Percentiles rank a stretch among this genome's conserved stretches.
Evolutionary conservation across 2,888 invertebrate genomes (phyloP).

Genomic region (Himalopsyche anomala): DNA sequence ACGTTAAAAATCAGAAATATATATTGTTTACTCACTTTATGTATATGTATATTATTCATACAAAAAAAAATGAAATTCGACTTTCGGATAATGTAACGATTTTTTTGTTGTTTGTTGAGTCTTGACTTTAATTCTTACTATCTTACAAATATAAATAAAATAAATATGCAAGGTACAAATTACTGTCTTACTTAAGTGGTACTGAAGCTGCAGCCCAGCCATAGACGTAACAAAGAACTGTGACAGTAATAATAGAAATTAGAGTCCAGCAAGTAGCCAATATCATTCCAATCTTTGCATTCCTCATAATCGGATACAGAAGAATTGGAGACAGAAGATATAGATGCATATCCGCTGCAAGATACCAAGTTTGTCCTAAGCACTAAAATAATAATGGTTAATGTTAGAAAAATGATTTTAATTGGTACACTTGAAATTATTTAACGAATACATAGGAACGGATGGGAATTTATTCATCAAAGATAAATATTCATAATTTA

Average conservation of each 20-base stretch:
- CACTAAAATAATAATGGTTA: slow-evolving; percentile 67
- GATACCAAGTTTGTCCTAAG: slow-evolving; percentile 69
- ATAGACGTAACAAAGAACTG: slow-evolving; percentile 68
- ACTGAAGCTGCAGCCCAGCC: slow-evolving; percentile 70
- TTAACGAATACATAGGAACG: no score
- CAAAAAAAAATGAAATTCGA: no score
- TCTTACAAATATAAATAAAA: no score
- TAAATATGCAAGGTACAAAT: no score
- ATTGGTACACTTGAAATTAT: background rate
- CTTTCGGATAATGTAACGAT: no score
- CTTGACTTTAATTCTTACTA: no score
- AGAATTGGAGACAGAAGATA: slow-evolving; percentile 69
- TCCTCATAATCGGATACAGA: slow-evolving; percentile 67
- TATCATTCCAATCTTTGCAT: slow-evolving; percentile 60
- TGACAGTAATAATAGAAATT: slow-evolving; percentile 66
- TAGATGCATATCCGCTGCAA: slow-evolving; percentile 70
- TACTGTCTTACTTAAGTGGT: slow-evolving; percentile 71
- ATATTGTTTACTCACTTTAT: no score
- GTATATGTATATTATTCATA: no score
- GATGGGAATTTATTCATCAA: no score
- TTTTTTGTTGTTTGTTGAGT: no score
- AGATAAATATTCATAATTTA: no score
- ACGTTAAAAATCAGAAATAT: no score
- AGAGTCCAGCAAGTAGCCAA: background rate
- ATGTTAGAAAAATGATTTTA: background rate